Evolutionary conservation across 2,113 vertebrate species (phyloP), one percentile per base, ranked within the genome.

Genomic region (Gavia stellata): DNA sequence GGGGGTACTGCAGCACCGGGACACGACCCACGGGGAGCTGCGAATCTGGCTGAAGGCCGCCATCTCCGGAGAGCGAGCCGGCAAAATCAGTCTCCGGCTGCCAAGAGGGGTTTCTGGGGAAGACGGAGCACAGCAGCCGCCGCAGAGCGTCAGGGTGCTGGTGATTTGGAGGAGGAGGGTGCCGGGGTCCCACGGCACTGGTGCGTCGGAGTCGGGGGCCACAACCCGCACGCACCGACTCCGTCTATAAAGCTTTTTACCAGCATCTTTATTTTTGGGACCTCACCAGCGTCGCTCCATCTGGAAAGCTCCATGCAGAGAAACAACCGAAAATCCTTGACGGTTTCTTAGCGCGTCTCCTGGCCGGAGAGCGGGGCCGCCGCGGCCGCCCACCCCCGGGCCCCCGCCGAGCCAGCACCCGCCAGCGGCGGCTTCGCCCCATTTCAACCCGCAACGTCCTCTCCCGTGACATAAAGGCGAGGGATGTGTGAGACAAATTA

Each of bases 21-120:
- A 29, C 6, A 1, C 4, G 33, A 10, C 33, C 26, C 3, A 4
- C 12, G 1, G 1, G 1, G 67, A 23, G 55, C 24, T 5, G 42
- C 5, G 25, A 16, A 10, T 3, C 31, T 2, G 29, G 31, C 61
- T 4, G 40, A 36, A 9, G 50, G 44, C 16, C 13, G 33, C 24
- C 1, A 14, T 40, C 26, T 47, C 52, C 15, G 2, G 17, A 9
- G 1, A 12, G 24, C 5, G 3, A 33, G 6, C 11, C 19, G 3
- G 12, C 25, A 29, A 7, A 31, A 8, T 4, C 2, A 6, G 59
- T 2, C 40, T 24, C 71, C 1, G 3, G 29, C 15, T 40, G 61
- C 72, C 6, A 1, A 12, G 24, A 40, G 19, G 18, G 24, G n/a
- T 47, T 36, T 26, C 12, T 6, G 26, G 42, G 33, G 49, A 7